A percentile compares a stretch with the other conserved stretches of the same genome.
These are phyloP conservation scores for Diplosoma virens DNA, from an alignment of 23 tunicate species.

Conservation along the genomic window DNA sequence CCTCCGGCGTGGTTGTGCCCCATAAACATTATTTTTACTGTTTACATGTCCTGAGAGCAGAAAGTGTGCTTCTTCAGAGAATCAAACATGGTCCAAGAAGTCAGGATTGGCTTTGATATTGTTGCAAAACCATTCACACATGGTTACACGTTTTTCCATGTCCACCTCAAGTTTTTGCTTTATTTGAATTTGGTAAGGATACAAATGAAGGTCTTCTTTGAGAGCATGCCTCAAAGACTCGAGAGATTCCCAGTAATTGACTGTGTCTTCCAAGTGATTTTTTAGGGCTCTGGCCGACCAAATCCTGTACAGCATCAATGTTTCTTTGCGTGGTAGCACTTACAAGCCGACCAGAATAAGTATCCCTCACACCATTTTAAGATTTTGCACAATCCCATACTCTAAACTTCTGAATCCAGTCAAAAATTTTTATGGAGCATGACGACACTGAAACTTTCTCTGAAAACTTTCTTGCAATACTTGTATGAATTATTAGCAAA, in stretches of 20 bases:
- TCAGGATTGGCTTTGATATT: background rate
- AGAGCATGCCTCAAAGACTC: conserved; percentile 16
- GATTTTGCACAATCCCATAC: conserved; percentile 9
- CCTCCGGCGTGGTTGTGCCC: background rate
- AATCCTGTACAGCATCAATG: conserved; percentile 9
- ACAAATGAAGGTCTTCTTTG: conserved; percentile 2
- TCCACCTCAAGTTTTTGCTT: conserved; percentile 19
- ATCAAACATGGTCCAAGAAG: conserved; percentile 1
- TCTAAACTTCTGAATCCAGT: conserved; percentile 15
- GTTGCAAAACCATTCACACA: conserved; percentile 17
- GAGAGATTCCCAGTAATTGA: background rate
- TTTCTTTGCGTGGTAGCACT: background rate
- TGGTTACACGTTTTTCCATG: conserved; percentile 17
- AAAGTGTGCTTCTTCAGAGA: conserved; percentile 20
- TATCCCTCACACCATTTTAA: background rate
- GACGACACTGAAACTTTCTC: conserved; percentile 10
- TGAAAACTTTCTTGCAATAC: conserved; percentile 2
- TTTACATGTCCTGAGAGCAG: conserved; percentile 17
- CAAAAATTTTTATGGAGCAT: conserved; percentile 12
- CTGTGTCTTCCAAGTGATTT: conserved; percentile 11
- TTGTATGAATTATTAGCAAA: conserved; percentile 10
- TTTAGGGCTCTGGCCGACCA: conserved; percentile 4
- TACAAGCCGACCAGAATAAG: conserved; percentile 16
- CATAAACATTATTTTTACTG: conserved; percentile 20
- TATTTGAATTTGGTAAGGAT: conserved; percentile 22